Evolutionary conservation across 2,113 vertebrate species (phyloP), one percentile per base, ranked within the genome.

Genomic region (Rafetus swinhoei): DNA sequence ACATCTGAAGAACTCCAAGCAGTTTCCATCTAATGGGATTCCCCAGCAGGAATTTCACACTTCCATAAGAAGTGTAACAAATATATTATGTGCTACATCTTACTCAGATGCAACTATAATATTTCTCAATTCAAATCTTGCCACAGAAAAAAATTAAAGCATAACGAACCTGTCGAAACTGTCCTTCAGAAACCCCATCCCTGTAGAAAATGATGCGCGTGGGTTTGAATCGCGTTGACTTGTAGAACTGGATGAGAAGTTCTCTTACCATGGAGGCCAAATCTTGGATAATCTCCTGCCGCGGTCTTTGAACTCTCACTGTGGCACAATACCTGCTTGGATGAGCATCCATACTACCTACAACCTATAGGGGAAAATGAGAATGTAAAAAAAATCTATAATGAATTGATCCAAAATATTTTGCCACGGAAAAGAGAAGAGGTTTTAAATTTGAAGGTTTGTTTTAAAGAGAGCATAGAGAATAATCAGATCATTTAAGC

Each of bases 271-370:
- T 99, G 87, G 99, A 99, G 94, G 99, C 99, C 87, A 99, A 96
- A 76, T 99, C 99, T 95, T 99, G 99, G 95, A 99, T 99, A 92
- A 99, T 99, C 94, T 99, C 99, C 97, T 99, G 99, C 57, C 99
- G 98, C 53, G 99, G 99, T 55, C 99, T 98, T 97, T 99, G 99
- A 79, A 99, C 99, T 88, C 99, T 98, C 86, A 99, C 99, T 1
- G 99, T 99, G 96, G 99, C 99, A 98, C 99, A 99, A 98, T 99
- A 99, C 84, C 99, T 98, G 98, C 99, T 99, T 90, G 99, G 99
- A 86, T 99, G 99, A 84, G 99, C 99, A 82, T 99, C 99, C 99
- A 99, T 99, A 93, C 99, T 99, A 91, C 99, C 99, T 82, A 99
- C 99, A 98, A 99, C 99, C 99, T 99, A 94, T 3, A 91, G 32